A percentile compares a stretch with the other conserved stretches of the same genome.
Evolutionary conservation across 2,113 vertebrate species (phyloP).

Genomic region (Hippotragus niger): DNA sequence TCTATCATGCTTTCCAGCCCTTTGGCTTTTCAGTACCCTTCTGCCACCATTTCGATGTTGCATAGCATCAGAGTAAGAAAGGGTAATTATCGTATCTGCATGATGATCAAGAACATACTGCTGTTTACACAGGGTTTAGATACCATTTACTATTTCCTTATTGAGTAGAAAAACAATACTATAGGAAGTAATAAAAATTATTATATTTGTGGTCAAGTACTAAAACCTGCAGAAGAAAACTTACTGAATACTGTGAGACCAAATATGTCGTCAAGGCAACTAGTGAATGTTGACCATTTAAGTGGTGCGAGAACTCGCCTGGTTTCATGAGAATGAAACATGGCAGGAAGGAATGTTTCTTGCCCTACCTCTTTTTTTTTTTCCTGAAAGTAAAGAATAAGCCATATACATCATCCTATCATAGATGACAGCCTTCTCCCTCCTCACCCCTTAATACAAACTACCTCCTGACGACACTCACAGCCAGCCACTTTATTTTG

Average conservation of each 20-base stretch:
- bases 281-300: neutral
- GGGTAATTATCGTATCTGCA: neutral
- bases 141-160: conserved; percentile 2
- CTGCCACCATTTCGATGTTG: neutral
- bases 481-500: neutral
- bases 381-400: neutral
- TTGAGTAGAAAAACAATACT: neutral
- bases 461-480: neutral
- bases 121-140: neutral
- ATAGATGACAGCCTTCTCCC: neutral
- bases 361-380: neutral
- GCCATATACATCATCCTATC: neutral
- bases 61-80: neutral
- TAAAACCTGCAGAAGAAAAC: conserved; percentile 22
- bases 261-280: neutral
- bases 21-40: neutral
- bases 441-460: neutral
- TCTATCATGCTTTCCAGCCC: neutral
- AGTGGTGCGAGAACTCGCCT: neutral
- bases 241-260: neutral
- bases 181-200: neutral
- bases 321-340: conserved; percentile 10
- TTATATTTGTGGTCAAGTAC: conserved; percentile 14
- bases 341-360: neutral
- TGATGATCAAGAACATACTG: neutral